Percentiles rank a stretch among this genome's conserved stretches.
Evolutionary conservation across 1,140 invertebrate species (phyloP).

Genomic region (Ostrea edulis): DNA sequence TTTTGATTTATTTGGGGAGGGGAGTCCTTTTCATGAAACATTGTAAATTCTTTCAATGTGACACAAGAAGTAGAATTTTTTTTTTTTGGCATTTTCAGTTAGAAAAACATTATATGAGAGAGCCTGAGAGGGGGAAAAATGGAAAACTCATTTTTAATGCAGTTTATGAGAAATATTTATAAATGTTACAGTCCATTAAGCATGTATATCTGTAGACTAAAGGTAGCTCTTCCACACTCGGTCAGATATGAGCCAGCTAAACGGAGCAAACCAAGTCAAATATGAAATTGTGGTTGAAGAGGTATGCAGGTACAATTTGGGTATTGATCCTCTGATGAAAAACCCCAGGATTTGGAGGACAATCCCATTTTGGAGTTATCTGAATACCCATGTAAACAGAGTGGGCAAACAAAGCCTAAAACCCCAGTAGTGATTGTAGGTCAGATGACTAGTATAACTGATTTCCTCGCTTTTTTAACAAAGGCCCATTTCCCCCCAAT

Average conservation of each 20-base stretch:
- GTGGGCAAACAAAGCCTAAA: conserved; percentile 7
- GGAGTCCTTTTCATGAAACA: neutral
- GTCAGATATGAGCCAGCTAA: neutral
- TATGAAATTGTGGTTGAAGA: conserved; percentile 7
- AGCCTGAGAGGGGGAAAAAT: neutral
- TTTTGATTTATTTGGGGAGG: neutral
- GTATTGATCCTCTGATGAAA: conserved; percentile 28
- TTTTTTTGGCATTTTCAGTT: neutral
- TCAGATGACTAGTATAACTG: conserved; percentile 25
- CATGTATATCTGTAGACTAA: neutral
- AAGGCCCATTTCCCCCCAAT: neutral
- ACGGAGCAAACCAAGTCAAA: neutral
- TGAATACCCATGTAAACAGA: conserved; percentile 37
- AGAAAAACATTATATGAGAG: neutral
- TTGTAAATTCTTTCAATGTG: neutral
- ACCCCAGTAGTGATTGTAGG: neutral
- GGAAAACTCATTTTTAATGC: conserved; percentile 7
- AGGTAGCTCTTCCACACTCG: conserved; percentile 16
- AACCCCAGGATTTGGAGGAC: conserved; percentile 13
- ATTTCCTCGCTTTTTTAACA: conserved; percentile 25
- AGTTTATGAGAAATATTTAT: conserved; percentile 19
- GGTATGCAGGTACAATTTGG: conserved; percentile 38
- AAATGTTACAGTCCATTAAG: neutral
- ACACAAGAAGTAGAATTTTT: neutral
- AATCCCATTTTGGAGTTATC: conserved; percentile 22